Evolutionary conservation across 2,888 invertebrate species (phyloP).

Genomic region (Diplazon laetatorius): DNA sequence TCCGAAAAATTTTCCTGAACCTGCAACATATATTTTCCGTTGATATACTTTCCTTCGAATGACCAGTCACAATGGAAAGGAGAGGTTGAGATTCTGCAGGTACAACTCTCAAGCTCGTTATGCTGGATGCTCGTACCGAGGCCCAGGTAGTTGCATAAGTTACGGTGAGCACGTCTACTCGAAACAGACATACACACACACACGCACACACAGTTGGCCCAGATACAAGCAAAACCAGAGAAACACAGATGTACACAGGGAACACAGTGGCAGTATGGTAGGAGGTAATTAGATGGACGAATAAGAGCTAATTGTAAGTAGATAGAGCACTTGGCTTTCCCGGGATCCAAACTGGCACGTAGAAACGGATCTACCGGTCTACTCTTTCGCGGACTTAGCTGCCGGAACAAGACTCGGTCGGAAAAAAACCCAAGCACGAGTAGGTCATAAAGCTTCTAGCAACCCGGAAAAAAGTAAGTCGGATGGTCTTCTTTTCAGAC

Average conservation of each 20-base stretch:
- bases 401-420: not conserved
- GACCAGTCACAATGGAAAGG: no score
- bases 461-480: constrained; percentile 2
- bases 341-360: constrained; percentile 28
- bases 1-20: no score
- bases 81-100: not conserved
- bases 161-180: constrained; percentile 1
- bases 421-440: constrained; percentile 10
- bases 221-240: constrained; percentile 1
- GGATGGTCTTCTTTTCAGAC: not conserved
- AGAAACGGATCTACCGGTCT: constrained; percentile 2
- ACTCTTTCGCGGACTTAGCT: constrained; percentile 22
- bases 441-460: constrained; percentile 18
- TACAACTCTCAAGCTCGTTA: not conserved
- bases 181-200: not conserved
- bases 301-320: constrained; percentile 55
- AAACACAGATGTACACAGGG: constrained; percentile 4
- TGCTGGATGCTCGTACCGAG: not conserved
- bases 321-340: constrained; percentile 30
- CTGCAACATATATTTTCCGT: no score
- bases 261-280: not conserved
- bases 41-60: no score
- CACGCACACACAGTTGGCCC: not conserved
- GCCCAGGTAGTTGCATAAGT: constrained; percentile 13
- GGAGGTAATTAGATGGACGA: constrained; percentile 49